Evolutionary conservation across 2,113 vertebrate genomes (phyloP).

Genomic region (Gymnogyps californianus): DNA sequence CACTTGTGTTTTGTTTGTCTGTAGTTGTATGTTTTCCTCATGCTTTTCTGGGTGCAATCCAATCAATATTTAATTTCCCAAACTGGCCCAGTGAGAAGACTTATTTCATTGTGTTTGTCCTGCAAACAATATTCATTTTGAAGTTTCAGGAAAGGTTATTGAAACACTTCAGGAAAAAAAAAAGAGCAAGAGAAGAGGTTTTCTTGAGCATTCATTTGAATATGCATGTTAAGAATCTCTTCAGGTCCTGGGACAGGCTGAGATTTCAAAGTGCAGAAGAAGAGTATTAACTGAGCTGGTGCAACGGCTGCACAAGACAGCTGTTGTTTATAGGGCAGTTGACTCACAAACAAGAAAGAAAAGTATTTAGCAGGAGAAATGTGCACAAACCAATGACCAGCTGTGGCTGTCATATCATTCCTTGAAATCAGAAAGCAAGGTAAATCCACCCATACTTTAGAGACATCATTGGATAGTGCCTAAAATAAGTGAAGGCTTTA

Average conservation of each 20-base stretch:
- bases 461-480: slow-evolving; percentile 26
- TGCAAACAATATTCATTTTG: slow-evolving; percentile 19
- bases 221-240: background rate
- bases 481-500: slow-evolving; percentile 24
- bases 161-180: background rate
- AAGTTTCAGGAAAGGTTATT: slow-evolving; percentile 15
- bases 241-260: background rate
- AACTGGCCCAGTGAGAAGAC: slow-evolving; percentile 28
- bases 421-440: slow-evolving; percentile 47
- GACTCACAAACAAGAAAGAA: background rate
- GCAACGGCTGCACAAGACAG: fast-evolving
- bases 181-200: background rate
- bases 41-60: slow-evolving; percentile 20
- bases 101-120: slow-evolving; percentile 35
- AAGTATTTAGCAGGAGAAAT: background rate
- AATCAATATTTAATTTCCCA: slow-evolving; percentile 57
- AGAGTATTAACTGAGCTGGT: background rate
- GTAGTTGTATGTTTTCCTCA: background rate
- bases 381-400: background rate
- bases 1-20: background rate
- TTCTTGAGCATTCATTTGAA: background rate
- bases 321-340: background rate
- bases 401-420: background rate
- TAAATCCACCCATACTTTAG: slow-evolving; percentile 23
- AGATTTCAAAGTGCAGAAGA: background rate